Percentiles rank a stretch among this genome's conserved stretches.
These are phyloP conservation scores for Mnemiopsis leidyi DNA, from an alignment of 37 sponge, comb jelly and placozoan genomes.

Conservation along the genomic window DNA sequence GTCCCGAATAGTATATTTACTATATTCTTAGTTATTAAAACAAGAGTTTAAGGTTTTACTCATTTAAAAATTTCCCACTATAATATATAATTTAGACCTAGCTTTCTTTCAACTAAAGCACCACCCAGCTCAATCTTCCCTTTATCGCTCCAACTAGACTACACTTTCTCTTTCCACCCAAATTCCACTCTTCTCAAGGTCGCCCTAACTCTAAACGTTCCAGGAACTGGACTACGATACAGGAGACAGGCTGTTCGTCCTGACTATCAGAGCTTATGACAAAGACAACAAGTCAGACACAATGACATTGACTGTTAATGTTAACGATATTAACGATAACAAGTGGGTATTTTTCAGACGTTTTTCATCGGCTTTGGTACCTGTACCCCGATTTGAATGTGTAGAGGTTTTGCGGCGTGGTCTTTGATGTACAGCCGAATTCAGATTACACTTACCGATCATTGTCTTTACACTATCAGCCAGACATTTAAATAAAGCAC, in stretches of 20 bases:
- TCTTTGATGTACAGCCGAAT: neutral
- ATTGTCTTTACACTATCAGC: no score
- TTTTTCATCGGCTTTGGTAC: no score
- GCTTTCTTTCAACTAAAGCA: no score
- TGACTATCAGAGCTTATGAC: constrained; percentile 32
- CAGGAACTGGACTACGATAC: constrained; percentile 46
- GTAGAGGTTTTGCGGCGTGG: neutral
- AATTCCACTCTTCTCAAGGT: neutral
- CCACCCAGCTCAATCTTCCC: no score
- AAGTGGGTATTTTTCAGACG: neutral
- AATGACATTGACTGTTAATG: neutral
- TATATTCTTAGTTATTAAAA: no score
- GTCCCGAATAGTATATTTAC: no score
- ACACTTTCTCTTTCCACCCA: neutral
- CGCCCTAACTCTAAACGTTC: neutral
- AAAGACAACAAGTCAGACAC: constrained; percentile 2
- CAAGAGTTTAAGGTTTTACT: no score
- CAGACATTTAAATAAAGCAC: no score
- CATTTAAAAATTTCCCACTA: no score
- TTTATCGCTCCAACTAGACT: neutral
- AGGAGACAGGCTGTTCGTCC: neutral
- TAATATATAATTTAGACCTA: no score
- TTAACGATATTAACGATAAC: constrained; percentile 53
- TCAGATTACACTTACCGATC: neutral
- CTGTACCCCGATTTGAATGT: neutral